These are phyloP conservation scores for Scomber scombrus DNA, from an alignment of 2,113 vertebrate species.

Conservation along the genomic window DNA sequence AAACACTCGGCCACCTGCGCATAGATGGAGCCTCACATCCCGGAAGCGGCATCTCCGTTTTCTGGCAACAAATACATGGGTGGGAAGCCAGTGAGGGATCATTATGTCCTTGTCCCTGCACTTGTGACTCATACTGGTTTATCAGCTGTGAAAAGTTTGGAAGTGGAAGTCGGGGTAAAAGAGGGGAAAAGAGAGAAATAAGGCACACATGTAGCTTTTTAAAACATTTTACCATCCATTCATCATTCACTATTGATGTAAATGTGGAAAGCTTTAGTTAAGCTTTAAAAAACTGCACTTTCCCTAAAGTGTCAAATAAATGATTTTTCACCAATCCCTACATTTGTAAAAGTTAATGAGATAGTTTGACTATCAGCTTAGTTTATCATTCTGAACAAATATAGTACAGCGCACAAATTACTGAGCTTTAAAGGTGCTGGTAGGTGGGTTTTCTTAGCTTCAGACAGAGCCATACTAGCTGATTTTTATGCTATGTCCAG, in stretches of 20 bases:
- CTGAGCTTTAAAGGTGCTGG: background rate
- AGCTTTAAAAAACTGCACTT: background rate
- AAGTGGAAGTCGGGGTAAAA: too few relatives aligned
- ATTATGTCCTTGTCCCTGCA: background rate
- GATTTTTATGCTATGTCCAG: background rate
- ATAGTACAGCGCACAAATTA: too few relatives aligned
- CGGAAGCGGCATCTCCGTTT: too few relatives aligned
- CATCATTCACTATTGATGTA: background rate
- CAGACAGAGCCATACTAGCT: background rate
- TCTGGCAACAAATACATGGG: background rate
- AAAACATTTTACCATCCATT: background rate
- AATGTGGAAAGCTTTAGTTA: background rate
- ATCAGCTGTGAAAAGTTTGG: too few relatives aligned
- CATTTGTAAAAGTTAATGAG: too few relatives aligned
- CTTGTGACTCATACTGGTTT: background rate
- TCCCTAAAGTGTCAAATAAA: too few relatives aligned
- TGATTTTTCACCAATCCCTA: background rate
- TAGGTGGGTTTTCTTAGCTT: background rate
- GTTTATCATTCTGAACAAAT: background rate
- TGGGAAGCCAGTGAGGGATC: conserved; percentile 3
- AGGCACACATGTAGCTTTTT: background rate
- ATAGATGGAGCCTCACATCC: background rate
- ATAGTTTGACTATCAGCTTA: background rate
- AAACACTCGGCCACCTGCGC: conserved; percentile 12
- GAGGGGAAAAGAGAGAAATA: too few relatives aligned